phyloP scores from a whole-genome alignment of 2,888 invertebrate species.

The Ormyrus labotus region DNA sequence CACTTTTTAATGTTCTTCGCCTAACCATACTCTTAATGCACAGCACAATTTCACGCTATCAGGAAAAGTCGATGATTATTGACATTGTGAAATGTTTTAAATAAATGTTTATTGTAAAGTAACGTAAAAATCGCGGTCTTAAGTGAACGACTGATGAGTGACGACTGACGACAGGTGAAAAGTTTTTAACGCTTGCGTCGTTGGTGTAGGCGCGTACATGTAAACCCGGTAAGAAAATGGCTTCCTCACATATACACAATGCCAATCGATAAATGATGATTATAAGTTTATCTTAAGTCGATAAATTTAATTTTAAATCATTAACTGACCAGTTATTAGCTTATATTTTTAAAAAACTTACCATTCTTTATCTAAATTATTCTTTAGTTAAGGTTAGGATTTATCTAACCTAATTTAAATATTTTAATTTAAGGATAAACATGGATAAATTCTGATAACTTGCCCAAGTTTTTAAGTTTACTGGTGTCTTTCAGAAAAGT shows the following conservation, averaged over 20 bases:
- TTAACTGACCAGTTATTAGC: background rate
- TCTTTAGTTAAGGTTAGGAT: too few relatives aligned
- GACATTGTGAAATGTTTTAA: slow-evolving; percentile 6
- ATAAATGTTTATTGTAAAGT: background rate
- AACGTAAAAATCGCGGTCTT: too few relatives aligned
- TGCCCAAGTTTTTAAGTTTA: background rate
- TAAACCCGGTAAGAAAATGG: slow-evolving; percentile 42
- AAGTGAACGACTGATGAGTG: background rate
- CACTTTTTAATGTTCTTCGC: slow-evolving; percentile 39
- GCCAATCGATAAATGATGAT: slow-evolving; percentile 24
- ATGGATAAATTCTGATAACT: too few relatives aligned
- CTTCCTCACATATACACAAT: slow-evolving; percentile 24
- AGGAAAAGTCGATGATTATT: background rate
- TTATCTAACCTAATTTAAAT: too few relatives aligned
- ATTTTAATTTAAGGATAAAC: too few relatives aligned
- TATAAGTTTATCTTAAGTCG: slow-evolving; percentile 14
- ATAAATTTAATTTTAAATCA: slow-evolving; percentile 25
- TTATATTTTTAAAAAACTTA: too few relatives aligned
- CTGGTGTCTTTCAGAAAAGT: too few relatives aligned
- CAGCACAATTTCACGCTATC: slow-evolving; percentile 1
- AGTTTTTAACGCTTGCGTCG: slow-evolving; percentile 10
- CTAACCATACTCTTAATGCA: slow-evolving; percentile 36
- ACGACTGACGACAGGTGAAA: slow-evolving; percentile 31
- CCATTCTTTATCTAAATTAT: too few relatives aligned
- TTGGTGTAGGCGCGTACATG: background rate